A percentile compares a stretch with the other conserved stretches of the same genome.
Conservation (phyloP, 2,113 vertebrate species). For the Agelaius phoeniceus region DNA sequence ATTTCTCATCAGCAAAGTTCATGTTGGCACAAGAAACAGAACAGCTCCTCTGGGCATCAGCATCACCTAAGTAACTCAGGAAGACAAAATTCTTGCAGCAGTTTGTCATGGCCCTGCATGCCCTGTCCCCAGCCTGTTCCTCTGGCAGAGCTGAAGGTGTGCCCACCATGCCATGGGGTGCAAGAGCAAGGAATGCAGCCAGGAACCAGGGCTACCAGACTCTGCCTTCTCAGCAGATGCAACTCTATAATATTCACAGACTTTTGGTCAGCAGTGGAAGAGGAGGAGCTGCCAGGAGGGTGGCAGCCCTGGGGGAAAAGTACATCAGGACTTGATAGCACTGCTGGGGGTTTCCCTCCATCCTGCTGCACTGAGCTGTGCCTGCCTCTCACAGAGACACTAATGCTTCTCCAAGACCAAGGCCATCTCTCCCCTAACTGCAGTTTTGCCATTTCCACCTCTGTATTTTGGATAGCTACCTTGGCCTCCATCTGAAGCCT, state of each 20-base stretch:
- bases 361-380: fast-evolving
- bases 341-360: not conserved
- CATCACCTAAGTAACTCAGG: not conserved
- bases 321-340: not conserved
- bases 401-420: fast-evolving
- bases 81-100: not conserved
- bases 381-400: not conserved
- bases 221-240: not conserved
- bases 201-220: not conserved
- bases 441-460: not conserved
- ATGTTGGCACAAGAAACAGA: not conserved
- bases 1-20: not conserved
- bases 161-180: fast-evolving
- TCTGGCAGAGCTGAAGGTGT: fast-evolving
- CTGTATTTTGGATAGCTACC: not conserved
- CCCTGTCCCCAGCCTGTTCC: not conserved
- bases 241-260: not conserved
- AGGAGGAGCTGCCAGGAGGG: not conserved
- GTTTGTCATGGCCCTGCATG: too few relatives aligned
- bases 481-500: not conserved
- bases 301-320: not conserved
- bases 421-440: not conserved
- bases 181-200: not conserved
- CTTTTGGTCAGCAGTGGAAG: not conserved
- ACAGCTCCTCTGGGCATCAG: not conserved